Percentiles rank a stretch among this genome's conserved stretches.
Conservation (phyloP, 2,888 invertebrate species). For the Gortyna flavago region DNA sequence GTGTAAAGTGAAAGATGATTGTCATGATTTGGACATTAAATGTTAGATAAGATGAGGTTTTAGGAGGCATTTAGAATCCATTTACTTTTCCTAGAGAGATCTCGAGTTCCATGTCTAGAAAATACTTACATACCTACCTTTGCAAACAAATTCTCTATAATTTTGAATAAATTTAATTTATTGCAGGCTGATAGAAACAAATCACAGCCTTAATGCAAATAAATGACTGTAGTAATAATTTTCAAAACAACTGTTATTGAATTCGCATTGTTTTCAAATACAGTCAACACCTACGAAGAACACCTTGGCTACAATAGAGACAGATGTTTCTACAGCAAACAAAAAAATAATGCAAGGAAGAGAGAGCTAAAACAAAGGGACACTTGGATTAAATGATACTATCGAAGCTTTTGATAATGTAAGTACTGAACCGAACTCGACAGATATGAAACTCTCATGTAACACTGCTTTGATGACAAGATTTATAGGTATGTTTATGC, state of each 20-base stretch:
- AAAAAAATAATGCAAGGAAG: conserved; percentile 18
- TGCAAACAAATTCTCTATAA: neutral
- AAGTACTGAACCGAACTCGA: neutral
- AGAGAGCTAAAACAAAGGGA: neutral
- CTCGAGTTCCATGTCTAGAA: neutral
- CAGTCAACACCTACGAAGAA: conserved; percentile 45
- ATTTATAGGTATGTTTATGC: neutral
- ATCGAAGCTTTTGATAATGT: neutral
- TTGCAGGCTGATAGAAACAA: neutral
- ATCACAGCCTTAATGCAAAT: neutral
- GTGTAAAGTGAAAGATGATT: conserved; percentile 15
- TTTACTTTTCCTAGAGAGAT: neutral
- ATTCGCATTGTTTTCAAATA: conserved; percentile 6
- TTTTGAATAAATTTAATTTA: conserved; percentile 5
- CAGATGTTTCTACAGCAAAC: conserved; percentile 69
- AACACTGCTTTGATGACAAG: neutral
- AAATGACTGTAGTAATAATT: conserved; percentile 1
- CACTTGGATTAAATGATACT: neutral
- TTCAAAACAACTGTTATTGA: conserved; percentile 12
- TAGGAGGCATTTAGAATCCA: conserved; percentile 5
- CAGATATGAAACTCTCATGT: conserved; percentile 5
- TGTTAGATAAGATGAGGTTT: neutral
- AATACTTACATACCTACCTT: neutral
- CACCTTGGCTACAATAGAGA: conserved; percentile 50
- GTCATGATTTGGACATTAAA: conserved; percentile 5